Base-by-base conservation (phyloP, 1,140 invertebrate species). In the Cherax destructor region DNA sequence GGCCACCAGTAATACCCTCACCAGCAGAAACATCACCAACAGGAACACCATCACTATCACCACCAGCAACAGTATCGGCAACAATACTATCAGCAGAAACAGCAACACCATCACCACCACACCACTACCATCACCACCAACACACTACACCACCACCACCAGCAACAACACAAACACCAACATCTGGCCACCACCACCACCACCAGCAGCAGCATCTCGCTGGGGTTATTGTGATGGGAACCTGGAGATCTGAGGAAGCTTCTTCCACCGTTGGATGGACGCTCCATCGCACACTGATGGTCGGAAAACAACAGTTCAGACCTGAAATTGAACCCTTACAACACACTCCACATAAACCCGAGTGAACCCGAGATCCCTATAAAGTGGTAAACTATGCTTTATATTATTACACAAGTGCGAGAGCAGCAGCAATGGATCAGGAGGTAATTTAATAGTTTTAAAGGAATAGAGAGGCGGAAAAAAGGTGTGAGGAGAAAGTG, bases 381-480 rank as follows among this genome's bases (percentile, higher is more conserved):
- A 65, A 49, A 87, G 85, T 76, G 76, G 79, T 87, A 78, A 87
- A 79, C 78, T 87, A 87, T 87, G 85, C 74, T 87, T 87, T 61
- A 87, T 79, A 76, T 79, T 87, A 87, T 87, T 78, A 77, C 84
- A 77, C 56, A 87, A 76, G 13, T 59, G 85, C 61, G 76, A 76
- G 85, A 87, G 85, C 74, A 87, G 76, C 59, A n/a, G 24, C 85
- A 76, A 87, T 78, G 76, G 85, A 87, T 87, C 85, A 87, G 76
- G 52, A 79, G 72, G 85, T 87, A 79, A 79, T 87, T 87, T 79
- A 87, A 87, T 79, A 87, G 76, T 79, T 87, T 87, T 69, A 87
- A 59, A 87, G 85, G 85, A 87, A 87, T 87, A 18, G 76, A 79
- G 85, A 79, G 52, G 24, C 9, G 52, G 21, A 24, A 30, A 16